A percentile compares a stretch with the other conserved stretches of the same genome.
These are phyloP conservation scores for Sarcoramphus papa DNA, from an alignment of 2,797 vertebrate genomes.

Conservation along the genomic window DNA sequence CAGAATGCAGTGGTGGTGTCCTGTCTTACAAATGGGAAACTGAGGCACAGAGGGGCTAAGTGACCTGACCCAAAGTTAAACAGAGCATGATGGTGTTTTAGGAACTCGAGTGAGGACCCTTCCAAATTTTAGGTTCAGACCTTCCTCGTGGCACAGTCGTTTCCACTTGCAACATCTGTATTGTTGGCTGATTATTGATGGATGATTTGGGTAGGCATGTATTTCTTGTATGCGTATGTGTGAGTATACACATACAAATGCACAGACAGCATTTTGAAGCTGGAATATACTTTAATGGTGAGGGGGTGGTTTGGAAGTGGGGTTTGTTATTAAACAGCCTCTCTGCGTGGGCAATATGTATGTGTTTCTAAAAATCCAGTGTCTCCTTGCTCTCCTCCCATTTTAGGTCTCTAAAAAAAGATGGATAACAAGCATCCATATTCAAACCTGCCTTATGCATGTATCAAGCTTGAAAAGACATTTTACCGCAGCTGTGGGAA, in stretches of 20 bases:
- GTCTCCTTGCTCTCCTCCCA: neutral
- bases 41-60: neutral
- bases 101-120: neutral
- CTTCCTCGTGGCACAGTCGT: rapidly evolving
- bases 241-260: rapidly evolving
- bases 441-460: neutral
- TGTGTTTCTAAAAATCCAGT: neutral
- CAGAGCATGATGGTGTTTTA: neutral
- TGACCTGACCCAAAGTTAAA: neutral
- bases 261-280: neutral
- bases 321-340: slow-evolving; percentile 17
- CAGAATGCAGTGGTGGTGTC: neutral
- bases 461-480: neutral
- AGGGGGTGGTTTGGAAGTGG: neutral
- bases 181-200: neutral
- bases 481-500: neutral
- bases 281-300: neutral
- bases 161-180: neutral
- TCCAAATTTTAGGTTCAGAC: neutral
- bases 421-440: neutral
- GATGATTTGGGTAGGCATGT: neutral
- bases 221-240: rapidly evolving
- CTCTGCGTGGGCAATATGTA: neutral
- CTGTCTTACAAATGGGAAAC: neutral
- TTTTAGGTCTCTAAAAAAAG: neutral